Evolutionary conservation across 2,888 invertebrate species (phyloP), one percentile per base, ranked within the genome.

Genomic region (Trichopria drosophilae): DNA sequence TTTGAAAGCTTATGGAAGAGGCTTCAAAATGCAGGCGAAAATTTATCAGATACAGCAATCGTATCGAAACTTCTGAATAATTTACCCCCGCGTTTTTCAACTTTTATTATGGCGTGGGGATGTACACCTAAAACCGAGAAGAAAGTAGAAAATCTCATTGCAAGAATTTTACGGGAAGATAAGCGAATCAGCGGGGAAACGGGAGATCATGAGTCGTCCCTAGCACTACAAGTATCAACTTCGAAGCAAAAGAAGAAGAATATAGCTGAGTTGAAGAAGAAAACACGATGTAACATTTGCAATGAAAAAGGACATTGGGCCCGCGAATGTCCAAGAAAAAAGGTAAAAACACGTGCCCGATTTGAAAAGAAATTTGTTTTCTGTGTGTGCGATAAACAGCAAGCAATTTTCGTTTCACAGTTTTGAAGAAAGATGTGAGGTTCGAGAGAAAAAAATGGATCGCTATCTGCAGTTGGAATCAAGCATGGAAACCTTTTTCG

Each of bases 21-120:
- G 50, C 41, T 45, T n/a, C 9, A 22, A 6, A 32, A 53, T 32
- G 41, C 40, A 32, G 45, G 24, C 6, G 46, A 36, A 29, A 40
- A 29, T 9, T 36, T 19, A 9, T 18, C 51, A 1, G 46, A 51
- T 3, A 12, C 37, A 2, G 44, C 51, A 1, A 15, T 51, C 4
- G 18, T 31, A 24, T 39, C 51, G 6, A 51, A 51, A 29, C 12
- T 51, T 7, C 36, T 51, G 15, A 46, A 36, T 16, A 35, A 42
- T 13, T 41, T 51, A 29, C 51, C 51, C 10, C 1, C 39, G 1
- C 45, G 22, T 36, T 51, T 51, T 22, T 40, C 48, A 5, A 7
- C 44, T 6, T 44, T 53, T 19, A 20, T 39, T 7, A 53, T 49
- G 44, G 53, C 53, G 2, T 53, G 49, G 49, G 49, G 49, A 15